A percentile compares a stretch with the other conserved stretches of the same genome.
Conservation (phyloP, 2,113 vertebrate species). For the Notarius quadriscutis region DNA sequence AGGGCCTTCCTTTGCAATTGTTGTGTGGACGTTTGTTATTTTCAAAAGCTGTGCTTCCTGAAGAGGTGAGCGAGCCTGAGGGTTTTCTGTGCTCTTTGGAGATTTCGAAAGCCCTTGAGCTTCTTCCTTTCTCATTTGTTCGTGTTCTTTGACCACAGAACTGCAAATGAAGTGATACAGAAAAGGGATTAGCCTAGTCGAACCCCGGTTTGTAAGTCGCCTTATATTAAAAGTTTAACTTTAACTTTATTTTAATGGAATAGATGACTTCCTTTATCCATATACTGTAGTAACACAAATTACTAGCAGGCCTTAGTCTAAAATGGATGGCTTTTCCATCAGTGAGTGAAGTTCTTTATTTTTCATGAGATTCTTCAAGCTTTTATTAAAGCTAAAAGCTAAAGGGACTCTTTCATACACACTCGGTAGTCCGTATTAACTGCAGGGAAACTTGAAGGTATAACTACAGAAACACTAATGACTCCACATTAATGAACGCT, state of each 20-base stretch:
- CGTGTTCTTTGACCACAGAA: slow-evolving; percentile 1
- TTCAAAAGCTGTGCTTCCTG: slow-evolving; percentile 46
- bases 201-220: neutral
- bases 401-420: neutral
- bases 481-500: slow-evolving; percentile 38
- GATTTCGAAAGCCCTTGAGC: slow-evolving; percentile 15
- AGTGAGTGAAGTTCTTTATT: neutral
- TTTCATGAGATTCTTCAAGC: neutral
- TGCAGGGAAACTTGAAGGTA: slow-evolving; percentile 41
- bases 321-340: neutral
- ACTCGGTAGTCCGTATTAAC: neutral
- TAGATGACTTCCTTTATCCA: neutral
- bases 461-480: slow-evolving; percentile 53
- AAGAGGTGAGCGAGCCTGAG: slow-evolving; percentile 19
- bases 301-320: neutral
- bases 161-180: neutral
- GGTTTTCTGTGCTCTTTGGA: slow-evolving; percentile 7
- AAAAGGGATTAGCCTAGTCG: neutral
- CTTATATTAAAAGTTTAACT: neutral
- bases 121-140: neutral
- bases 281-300: neutral
- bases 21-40: slow-evolving; percentile 81
- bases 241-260: neutral
- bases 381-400: neutral
- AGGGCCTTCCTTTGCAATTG: slow-evolving; percentile 76